Conservation (phyloP, 2,113 vertebrate genomes). For the Syngnathus scovelli region DNA sequence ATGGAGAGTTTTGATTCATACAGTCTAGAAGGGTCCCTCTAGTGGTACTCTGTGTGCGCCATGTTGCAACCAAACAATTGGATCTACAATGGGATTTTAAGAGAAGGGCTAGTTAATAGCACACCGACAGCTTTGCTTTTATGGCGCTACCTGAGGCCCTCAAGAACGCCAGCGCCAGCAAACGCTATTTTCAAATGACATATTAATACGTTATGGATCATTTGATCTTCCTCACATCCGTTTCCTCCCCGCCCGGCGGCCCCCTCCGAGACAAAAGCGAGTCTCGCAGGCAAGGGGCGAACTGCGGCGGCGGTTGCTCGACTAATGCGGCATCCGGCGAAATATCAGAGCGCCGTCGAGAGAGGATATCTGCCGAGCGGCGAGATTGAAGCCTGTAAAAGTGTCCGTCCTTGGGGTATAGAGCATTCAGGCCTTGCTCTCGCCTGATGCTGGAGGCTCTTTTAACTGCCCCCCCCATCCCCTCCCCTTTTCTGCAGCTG, state of each 20-base stretch:
- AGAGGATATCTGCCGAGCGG: conserved; percentile 3
- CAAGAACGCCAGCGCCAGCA: conserved; percentile 59
- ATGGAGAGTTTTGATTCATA: too few species aligned
- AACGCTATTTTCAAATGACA: conserved; percentile 80
- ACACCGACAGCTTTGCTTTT: neutral
- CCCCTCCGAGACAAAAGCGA: conserved; percentile 70
- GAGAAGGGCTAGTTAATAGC: neutral
- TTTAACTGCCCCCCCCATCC: conserved; percentile 38
- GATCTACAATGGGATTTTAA: neutral
- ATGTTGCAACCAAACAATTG: neutral
- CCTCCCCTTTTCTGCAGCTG: conserved; percentile 18
- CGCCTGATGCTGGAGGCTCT: conserved; percentile 35
- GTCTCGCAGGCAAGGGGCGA: conserved; percentile 64
- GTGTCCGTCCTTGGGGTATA: conserved; percentile 40
- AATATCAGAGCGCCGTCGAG: conserved; percentile 74
- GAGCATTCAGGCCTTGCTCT: conserved; percentile 39
- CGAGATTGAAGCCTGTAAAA: conserved; percentile 51
- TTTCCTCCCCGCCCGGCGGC: neutral
- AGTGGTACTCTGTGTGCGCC: neutral
- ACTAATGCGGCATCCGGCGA: conserved; percentile 77
- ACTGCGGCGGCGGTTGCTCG: conserved; percentile 48
- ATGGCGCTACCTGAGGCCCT: conserved; percentile 68
- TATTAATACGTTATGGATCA: conserved; percentile 87
- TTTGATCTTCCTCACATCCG: conserved; percentile 70
- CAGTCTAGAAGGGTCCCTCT: too few species aligned